Conservation (phyloP, 2,888 invertebrate genomes). For the Dione juno region DNA sequence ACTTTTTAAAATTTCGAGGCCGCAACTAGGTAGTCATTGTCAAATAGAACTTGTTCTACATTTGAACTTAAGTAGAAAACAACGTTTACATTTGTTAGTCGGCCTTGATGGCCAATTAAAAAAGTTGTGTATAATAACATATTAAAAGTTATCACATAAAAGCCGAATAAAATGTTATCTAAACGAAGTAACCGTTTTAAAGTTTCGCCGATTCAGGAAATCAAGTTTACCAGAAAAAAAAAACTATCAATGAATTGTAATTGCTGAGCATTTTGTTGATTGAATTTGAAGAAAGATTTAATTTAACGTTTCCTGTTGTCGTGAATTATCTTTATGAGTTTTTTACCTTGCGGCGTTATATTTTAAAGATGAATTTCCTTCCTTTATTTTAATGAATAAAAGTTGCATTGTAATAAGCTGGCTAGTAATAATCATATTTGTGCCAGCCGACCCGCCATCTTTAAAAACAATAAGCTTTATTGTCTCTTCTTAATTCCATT, state of each 20-base stretch:
- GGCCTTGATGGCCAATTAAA: constrained; percentile 51
- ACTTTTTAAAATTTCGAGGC: constrained; percentile 40
- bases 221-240: constrained; percentile 32
- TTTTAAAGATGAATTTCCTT: constrained; percentile 29
- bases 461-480: constrained; percentile 83
- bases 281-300: constrained; percentile 34
- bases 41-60: constrained; percentile 47
- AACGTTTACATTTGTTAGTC: constrained; percentile 49
- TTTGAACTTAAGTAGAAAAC: constrained; percentile 49
- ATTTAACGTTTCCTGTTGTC: constrained; percentile 33
- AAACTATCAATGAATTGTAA: constrained; percentile 34
- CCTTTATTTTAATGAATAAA: constrained; percentile 56
- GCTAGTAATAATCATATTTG: constrained; percentile 65
- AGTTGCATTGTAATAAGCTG: constrained; percentile 68
- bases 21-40: constrained; percentile 44
- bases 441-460: constrained; percentile 76
- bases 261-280: constrained; percentile 32
- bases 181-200: constrained; percentile 27
- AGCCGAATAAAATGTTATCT: constrained; percentile 34
- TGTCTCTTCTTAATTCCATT: constrained; percentile 83
- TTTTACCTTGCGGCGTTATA: constrained; percentile 16
- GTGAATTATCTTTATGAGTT: constrained; percentile 31
- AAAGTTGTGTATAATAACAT: constrained; percentile 46
- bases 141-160: constrained; percentile 46
- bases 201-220: constrained; percentile 38